Evolutionary conservation across 92 coral and sea anemone genomes (phyloP).

Genomic region (Heliopora coerulea): DNA sequence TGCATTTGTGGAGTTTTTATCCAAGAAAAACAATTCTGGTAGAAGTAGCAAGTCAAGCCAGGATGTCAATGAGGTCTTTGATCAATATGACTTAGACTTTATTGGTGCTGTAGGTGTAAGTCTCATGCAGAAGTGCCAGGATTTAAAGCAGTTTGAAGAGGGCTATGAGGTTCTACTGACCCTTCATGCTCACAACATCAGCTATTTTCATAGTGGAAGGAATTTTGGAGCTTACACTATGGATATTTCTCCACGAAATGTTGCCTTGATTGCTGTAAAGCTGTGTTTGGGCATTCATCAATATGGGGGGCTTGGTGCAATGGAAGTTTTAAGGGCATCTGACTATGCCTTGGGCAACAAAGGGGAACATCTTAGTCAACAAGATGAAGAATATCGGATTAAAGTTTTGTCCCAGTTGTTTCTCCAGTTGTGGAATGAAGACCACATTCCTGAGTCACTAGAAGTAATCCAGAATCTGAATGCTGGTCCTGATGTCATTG

Average conservation of each 20-base stretch:
- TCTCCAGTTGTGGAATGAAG: background rate
- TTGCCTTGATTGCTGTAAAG: conserved; percentile 38
- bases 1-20: conserved; percentile 5
- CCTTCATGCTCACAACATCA: conserved; percentile 20
- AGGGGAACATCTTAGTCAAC: background rate
- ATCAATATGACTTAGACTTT: conserved; percentile 10
- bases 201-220: conserved; percentile 30
- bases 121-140: conserved; percentile 26
- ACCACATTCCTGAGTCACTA: conserved; percentile 4
- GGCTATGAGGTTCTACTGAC: conserved; percentile 24
- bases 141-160: conserved; percentile 10
- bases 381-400: conserved; percentile 9
- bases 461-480: conserved; percentile 30
- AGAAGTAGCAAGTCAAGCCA: background rate
- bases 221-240: conserved; percentile 33
- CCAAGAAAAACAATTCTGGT: background rate
- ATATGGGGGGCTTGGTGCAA: background rate
- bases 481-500: background rate
- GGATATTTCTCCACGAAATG: conserved; percentile 11
- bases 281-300: conserved; percentile 7
- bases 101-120: conserved; percentile 21
- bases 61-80: background rate
- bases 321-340: conserved; percentile 18
- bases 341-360: conserved; percentile 5
- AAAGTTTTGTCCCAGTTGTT: conserved; percentile 10